A percentile compares a stretch with the other conserved stretches of the same genome.
phyloP scores from a whole-genome alignment of 2,797 vertebrate species.

The Natrix natrix region DNA sequence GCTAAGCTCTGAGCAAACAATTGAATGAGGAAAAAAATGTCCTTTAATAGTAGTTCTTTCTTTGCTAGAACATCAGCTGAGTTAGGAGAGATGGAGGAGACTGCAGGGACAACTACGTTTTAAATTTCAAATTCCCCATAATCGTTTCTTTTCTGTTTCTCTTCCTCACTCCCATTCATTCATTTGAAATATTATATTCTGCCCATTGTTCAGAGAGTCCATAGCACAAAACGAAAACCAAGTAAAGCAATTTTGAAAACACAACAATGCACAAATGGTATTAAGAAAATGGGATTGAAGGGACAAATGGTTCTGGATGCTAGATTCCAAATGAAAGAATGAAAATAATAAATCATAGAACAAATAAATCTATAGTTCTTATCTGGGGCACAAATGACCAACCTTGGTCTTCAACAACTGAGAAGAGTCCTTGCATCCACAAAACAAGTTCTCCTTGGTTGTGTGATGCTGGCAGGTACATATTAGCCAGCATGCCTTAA shows the following conservation, averaged over 20 bases:
- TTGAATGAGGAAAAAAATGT: not conserved
- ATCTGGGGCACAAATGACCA: not conserved
- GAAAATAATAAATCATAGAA: not conserved
- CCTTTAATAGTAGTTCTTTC: not conserved
- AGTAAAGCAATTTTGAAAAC: not conserved
- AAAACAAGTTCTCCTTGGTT: not conserved
- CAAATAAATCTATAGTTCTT: not conserved
- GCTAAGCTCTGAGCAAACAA: not conserved
- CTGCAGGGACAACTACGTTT: not conserved
- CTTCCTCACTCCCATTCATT: not conserved
- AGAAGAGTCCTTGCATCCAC: not conserved
- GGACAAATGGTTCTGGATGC: not conserved
- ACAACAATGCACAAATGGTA: not conserved
- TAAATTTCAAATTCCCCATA: not conserved
- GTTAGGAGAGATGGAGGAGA: not conserved
- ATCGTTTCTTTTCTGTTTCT: not conserved
- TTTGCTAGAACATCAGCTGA: not conserved
- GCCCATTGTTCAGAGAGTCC: not conserved
- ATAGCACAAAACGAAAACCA: not conserved
- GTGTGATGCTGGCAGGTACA: not conserved
- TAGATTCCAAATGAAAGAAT: not conserved
- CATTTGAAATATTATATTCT: not conserved
- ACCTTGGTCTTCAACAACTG: not conserved
- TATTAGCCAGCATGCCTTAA: not conserved
- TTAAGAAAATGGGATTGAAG: not conserved